Evolutionary conservation across 2,888 invertebrate species (phyloP).

Genomic region (Calliscelio sp.): DNA sequence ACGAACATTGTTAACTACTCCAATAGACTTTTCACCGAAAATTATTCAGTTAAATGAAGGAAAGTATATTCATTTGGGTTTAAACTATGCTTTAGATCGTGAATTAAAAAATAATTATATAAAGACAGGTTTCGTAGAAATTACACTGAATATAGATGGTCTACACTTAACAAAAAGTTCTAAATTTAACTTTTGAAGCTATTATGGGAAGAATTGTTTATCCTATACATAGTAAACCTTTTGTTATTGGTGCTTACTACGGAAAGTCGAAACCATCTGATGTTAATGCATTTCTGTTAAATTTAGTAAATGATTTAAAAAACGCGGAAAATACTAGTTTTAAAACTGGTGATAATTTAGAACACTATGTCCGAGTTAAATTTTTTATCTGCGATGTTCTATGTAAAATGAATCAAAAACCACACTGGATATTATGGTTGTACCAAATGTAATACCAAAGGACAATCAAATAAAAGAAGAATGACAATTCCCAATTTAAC

Average conservation of each 20-base stretch:
- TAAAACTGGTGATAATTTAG: neutral
- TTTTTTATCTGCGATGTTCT: conserved; percentile 15
- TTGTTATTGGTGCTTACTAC: conserved; percentile 40
- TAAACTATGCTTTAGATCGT: neutral
- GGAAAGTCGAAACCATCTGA: conserved; percentile 32
- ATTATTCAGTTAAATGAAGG: conserved; percentile 11
- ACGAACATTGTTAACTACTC: conserved; percentile 18
- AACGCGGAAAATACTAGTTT: conserved; percentile 9
- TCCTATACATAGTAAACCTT: conserved; percentile 25
- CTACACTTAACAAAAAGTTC: conserved; percentile 5
- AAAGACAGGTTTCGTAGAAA: neutral
- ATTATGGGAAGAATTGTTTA: neutral
- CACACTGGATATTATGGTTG: conserved; percentile 3
- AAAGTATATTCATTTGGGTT: conserved; percentile 31
- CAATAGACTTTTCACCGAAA: neutral
- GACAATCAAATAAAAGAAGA: neutral
- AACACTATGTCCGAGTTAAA: neutral
- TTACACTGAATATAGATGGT: conserved; percentile 21
- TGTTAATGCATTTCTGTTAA: conserved; percentile 12
- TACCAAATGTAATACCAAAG: neutral
- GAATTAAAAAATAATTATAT: neutral
- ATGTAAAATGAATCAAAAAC: neutral
- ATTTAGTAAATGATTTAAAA: conserved; percentile 25
- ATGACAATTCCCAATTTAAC: conserved; percentile 1
- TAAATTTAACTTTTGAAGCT: conserved; percentile 22